These are phyloP conservation scores for Glyptemys insculpta DNA, from an alignment of 2,797 vertebrate species.

Conservation along the genomic window DNA sequence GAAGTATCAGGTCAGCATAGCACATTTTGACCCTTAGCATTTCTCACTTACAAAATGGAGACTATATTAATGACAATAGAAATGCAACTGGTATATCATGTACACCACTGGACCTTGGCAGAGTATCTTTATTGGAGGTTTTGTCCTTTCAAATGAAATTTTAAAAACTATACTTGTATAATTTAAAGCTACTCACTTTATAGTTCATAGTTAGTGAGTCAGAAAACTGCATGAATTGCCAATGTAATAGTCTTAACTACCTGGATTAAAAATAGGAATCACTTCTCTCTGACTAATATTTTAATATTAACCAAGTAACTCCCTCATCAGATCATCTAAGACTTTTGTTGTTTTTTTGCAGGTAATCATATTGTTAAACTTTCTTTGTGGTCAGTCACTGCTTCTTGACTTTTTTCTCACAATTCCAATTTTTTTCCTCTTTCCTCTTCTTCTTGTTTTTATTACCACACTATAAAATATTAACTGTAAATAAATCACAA, in stretches of 20 bases:
- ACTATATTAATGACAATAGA: not conserved
- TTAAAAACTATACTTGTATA: not conserved
- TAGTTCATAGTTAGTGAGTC: not conserved
- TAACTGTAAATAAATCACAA: not conserved
- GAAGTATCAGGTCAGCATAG: not conserved
- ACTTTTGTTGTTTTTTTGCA: not conserved
- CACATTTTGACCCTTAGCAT: not conserved
- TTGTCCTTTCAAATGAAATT: not conserved
- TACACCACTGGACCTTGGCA: not conserved
- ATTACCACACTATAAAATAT: not conserved
- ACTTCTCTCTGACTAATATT: not conserved
- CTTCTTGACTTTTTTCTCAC: not conserved
- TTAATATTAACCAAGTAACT: not conserved
- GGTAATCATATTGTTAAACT: not conserved
- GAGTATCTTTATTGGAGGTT: not conserved
- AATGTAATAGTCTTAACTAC: not conserved
- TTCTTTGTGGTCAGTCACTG: not conserved
- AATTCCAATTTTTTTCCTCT: not conserved
- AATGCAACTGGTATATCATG: not conserved
- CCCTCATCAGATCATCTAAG: not conserved
- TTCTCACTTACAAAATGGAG: not conserved
- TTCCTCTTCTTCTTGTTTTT: constrained; percentile 42
- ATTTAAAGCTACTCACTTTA: not conserved
- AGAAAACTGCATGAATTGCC: not conserved
- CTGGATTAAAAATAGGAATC: not conserved